Conservation (phyloP, 2,797 vertebrate genomes). For the Sarcophilus harrisii region DNA sequence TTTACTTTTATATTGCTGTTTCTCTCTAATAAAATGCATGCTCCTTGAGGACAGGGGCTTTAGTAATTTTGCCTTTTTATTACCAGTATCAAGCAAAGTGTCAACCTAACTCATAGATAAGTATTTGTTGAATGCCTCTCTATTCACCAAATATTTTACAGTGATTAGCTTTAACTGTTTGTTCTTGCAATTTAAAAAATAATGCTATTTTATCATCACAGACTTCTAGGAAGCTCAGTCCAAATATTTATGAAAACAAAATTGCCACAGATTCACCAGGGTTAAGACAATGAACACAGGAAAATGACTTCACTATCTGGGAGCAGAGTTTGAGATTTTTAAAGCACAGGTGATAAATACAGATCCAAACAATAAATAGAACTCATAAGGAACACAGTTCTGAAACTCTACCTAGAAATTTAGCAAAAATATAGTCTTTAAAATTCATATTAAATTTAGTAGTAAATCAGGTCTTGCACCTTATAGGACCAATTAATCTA, state of each 20-base stretch:
- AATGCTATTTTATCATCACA: neutral
- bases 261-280: neutral
- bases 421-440: constrained; percentile 12
- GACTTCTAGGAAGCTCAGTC: neutral
- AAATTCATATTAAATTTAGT: neutral
- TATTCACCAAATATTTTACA: neutral
- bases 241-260: neutral
- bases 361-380: neutral
- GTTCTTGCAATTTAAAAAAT: neutral
- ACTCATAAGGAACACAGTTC: neutral
- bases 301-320: neutral
- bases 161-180: neutral
- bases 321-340: constrained; percentile 8
- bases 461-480: neutral
- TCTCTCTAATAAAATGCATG: neutral
- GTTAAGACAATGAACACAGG: neutral
- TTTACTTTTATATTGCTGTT: neutral
- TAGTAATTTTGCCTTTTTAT: neutral
- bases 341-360: neutral
- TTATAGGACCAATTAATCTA: neutral
- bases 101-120: neutral
- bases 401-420: neutral
- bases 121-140: neutral
- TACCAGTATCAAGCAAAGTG: neutral
- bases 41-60: neutral